Evolutionary conservation across 2,113 vertebrate species (phyloP).

Genomic region (Heterotilapia buettikoferi): DNA sequence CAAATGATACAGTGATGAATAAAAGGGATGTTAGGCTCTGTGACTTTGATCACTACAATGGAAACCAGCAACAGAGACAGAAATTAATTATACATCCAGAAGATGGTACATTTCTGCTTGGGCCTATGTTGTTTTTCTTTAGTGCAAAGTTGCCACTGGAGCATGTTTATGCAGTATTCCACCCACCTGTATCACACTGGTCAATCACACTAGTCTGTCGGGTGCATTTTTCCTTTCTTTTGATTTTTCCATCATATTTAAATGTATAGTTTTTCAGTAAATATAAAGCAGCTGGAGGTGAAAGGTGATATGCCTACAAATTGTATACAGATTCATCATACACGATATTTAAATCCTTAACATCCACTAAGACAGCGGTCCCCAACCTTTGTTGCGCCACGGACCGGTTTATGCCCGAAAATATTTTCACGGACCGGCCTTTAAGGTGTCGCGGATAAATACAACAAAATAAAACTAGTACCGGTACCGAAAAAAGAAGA

Average conservation of each 20-base stretch:
- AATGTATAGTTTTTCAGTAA: neutral
- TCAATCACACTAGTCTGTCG: neutral
- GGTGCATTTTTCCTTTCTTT: neutral
- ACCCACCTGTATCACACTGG: neutral
- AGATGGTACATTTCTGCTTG: neutral
- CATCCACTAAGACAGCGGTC: neutral
- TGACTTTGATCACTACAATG: constrained; percentile 27
- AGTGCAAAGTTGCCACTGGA: neutral
- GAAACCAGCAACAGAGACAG: constrained; percentile 7
- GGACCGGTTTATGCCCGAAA: too few relatives aligned
- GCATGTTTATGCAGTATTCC: neutral
- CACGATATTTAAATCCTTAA: neutral
- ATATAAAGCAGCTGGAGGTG: neutral
- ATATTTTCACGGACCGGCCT: too few relatives aligned
- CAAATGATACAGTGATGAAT: constrained; percentile 24
- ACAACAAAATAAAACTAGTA: too few relatives aligned
- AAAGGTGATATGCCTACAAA: neutral
- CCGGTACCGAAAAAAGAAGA: too few relatives aligned
- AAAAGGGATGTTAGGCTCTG: constrained; percentile 18
- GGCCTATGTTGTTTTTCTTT: neutral
- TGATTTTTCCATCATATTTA: neutral
- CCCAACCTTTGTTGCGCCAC: too few relatives aligned
- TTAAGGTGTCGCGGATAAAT: too few relatives aligned
- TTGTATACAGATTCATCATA: neutral
- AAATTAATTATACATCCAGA: constrained; percentile 14